Evolutionary conservation across 1,140 invertebrate genomes (phyloP).

Genomic region (Micrasema longulum): DNA sequence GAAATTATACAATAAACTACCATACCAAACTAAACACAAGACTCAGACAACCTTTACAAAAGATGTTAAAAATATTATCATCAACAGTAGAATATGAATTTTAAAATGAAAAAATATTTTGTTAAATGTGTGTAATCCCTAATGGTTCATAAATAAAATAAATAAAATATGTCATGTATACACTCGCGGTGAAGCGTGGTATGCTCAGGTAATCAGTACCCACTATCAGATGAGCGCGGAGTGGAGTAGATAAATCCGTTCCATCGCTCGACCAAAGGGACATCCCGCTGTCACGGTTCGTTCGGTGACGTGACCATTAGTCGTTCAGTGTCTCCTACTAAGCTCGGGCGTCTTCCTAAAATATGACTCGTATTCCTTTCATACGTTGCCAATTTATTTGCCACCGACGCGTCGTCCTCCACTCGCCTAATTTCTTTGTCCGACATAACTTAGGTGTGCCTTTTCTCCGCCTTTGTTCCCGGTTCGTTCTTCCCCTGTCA

Average conservation of each 20-base stretch:
- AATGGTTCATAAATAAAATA: too few relatives aligned
- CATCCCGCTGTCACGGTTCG: background rate
- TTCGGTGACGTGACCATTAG: slow-evolving; percentile 7
- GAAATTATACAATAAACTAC: too few relatives aligned
- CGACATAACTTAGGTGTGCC: background rate
- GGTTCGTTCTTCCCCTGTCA: slow-evolving; percentile 4
- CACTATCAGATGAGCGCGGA: too few relatives aligned
- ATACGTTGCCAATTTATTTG: slow-evolving; percentile 34
- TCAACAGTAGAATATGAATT: too few relatives aligned
- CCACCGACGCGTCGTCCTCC: slow-evolving; percentile 8
- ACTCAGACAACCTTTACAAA: too few relatives aligned
- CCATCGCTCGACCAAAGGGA: slow-evolving; percentile 10
- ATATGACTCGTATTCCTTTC: slow-evolving; percentile 26
- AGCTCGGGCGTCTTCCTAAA: slow-evolving; percentile 1
- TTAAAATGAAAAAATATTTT: too few relatives aligned
- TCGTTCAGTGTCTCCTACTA: slow-evolving; percentile 6
- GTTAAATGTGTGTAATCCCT: too few relatives aligned
- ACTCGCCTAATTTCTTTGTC: slow-evolving; percentile 8
- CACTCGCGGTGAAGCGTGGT: too few relatives aligned
- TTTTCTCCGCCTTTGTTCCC: background rate
- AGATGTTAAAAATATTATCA: too few relatives aligned
- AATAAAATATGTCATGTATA: too few relatives aligned
- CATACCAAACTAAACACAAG: too few relatives aligned
- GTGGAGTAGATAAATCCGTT: slow-evolving; percentile 9
- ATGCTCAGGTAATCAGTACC: too few relatives aligned